Evolutionary conservation across 2,113 vertebrate species (phyloP), one percentile per base, ranked within the genome.

Genomic region (Danionella cerebrum): DNA sequence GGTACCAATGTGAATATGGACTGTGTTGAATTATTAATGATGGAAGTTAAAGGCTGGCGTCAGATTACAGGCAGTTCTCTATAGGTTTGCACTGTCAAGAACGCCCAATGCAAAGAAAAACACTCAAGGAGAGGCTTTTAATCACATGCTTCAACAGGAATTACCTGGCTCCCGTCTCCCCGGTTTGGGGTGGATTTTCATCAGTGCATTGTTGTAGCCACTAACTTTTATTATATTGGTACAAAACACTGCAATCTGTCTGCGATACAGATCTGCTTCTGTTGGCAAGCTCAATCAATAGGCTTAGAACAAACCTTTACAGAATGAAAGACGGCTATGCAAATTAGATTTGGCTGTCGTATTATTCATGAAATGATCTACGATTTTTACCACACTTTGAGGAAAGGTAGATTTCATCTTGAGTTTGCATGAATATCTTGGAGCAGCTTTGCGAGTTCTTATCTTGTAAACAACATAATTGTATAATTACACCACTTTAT

Each of bases 241-340:
- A 21, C 50, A 16, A 57, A 29, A 58, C 42, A 33, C 19, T 18
- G 52, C 51, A 57, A n/a, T 55, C 39, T 54, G 71, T 18, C 41
- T 16, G 47, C 2, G 55, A 52, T 67, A 44, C 48, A 21, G 64
- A 65, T 60, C 65, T 62, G 36, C 70, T 47, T 67, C 47, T 35
- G 42, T 72, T 54, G 54, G 64, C 71, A 24, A 4, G 65, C n/a
- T 45, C 25, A 33, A 60, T 68, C 57, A 35, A 63, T 68, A 67
- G n/a, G 19, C 64, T 45, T 36, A 35, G 4, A 45, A 19, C 45
- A 44, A 64, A 64, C 42, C 13, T 39, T 25, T 1, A 27, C 55
- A 35, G 41, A 55, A 36, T 7, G 35, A 65, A 47, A 16, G 31
- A 36, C 22, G 0, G 24, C 48, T 22, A 53, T 2, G 2, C 63